A percentile compares a stretch with the other conserved stretches of the same genome.
These are phyloP conservation scores for Campoplex capitator DNA, from an alignment of 2,888 invertebrate genomes.

Conservation along the genomic window DNA sequence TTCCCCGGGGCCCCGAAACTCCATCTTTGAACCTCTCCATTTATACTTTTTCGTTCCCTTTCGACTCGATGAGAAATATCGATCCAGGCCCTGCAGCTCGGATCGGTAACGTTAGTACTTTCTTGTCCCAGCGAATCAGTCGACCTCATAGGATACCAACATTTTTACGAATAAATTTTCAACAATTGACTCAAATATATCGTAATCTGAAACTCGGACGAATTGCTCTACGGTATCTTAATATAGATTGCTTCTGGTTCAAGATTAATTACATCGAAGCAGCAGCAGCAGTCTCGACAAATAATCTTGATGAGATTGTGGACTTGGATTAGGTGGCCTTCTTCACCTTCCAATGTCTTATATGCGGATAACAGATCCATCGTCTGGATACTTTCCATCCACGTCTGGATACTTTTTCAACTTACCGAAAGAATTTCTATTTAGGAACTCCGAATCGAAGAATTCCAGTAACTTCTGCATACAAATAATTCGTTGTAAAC, in stretches of 20 bases:
- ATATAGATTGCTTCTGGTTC: background rate
- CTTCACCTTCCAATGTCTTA: background rate
- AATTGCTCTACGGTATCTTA: background rate
- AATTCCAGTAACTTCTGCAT: background rate
- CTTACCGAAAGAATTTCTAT: background rate
- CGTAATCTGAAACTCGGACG: background rate
- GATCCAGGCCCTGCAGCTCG: background rate
- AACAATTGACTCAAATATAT: background rate
- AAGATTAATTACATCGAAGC: background rate
- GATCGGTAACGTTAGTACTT: background rate
- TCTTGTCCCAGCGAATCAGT: background rate
- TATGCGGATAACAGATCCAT: background rate
- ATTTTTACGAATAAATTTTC: background rate
- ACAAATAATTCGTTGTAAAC: background rate
- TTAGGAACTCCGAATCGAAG: background rate
- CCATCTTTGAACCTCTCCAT: slow-evolving; percentile 40
- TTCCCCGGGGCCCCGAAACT: slow-evolving; percentile 62
- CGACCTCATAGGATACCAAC: background rate
- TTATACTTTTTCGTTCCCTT: slow-evolving; percentile 42
- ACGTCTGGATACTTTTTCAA: background rate
- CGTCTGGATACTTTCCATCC: no score
- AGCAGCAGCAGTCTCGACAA: background rate
- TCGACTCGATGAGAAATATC: slow-evolving; percentile 55
- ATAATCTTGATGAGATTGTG: background rate
- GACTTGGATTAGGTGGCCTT: background rate